Conservation (phyloP, 2,797 vertebrate genomes). For the Aeoliscus strigatus region DNA sequence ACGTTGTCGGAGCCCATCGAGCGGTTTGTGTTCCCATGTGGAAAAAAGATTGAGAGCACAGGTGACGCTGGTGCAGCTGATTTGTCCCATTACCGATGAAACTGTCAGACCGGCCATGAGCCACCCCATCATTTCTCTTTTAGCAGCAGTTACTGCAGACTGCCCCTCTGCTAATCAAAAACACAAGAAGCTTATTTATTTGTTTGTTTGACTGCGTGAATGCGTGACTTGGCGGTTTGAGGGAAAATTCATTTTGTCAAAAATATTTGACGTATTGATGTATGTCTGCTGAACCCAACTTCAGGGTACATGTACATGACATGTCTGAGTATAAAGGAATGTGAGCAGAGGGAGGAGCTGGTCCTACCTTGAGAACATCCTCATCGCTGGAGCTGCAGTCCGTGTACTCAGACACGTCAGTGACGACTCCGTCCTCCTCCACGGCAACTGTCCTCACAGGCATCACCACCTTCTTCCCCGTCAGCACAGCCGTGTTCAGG, state of each 20-base stretch:
- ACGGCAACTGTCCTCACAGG: constrained; percentile 85
- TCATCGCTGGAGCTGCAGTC: constrained; percentile 87
- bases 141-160: constrained; percentile 11
- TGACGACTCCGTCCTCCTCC: constrained; percentile 83
- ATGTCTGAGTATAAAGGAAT: too few relatives aligned
- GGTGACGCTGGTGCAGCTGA: constrained; percentile 51
- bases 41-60: constrained; percentile 35
- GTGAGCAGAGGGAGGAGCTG: not conserved
- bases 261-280: too few relatives aligned
- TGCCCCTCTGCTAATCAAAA: constrained; percentile 13
- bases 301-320: too few relatives aligned
- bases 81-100: too few relatives aligned
- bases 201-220: too few relatives aligned
- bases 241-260: too few relatives aligned
- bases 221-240: too few relatives aligned
- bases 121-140: too few relatives aligned
- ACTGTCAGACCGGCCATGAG: too few relatives aligned
- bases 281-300: too few relatives aligned
- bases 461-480: constrained; percentile 85
- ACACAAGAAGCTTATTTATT: too few relatives aligned
- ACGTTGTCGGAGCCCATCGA: constrained; percentile 52
- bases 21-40: constrained; percentile 50
- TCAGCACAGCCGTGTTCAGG: constrained; percentile 89
- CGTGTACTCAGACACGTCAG: constrained; percentile 79
- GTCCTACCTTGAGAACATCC: constrained; percentile 86